phyloP scores from a whole-genome alignment of 92 coral and sea anemone species.

The Heteractis magnifica region DNA sequence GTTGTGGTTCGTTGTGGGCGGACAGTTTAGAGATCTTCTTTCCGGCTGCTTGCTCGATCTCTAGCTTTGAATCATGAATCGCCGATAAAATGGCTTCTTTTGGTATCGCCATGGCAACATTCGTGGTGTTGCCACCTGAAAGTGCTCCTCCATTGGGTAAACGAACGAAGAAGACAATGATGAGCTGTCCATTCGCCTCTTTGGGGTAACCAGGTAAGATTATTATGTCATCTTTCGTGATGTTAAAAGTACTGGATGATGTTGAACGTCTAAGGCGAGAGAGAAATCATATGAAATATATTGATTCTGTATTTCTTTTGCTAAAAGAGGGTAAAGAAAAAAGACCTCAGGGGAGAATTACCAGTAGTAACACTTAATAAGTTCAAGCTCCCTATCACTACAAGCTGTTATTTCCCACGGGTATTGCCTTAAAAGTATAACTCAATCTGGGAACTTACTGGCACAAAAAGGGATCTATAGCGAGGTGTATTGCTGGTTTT shows the following conservation, averaged over 20 bases:
- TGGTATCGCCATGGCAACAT: not conserved
- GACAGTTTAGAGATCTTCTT: conserved; percentile 9
- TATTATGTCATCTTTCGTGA: conserved; percentile 9
- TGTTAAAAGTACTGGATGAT: not conserved
- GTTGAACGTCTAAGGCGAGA: not conserved
- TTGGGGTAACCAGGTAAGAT: conserved; percentile 20
- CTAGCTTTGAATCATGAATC: not conserved
- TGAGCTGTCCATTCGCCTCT: conserved; percentile 17
- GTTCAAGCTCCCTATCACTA: not conserved
- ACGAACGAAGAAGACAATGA: conserved; percentile 16
- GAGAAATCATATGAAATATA: not conserved
- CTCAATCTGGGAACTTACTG: too few relatives aligned
- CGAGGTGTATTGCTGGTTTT: too few relatives aligned
- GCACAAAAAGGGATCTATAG: too few relatives aligned
- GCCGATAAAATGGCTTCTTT: conserved; percentile 15
- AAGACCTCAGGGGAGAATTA: too few relatives aligned
- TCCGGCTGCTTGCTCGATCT: conserved; percentile 11
- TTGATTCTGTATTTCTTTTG: too few relatives aligned
- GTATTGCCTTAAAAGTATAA: not conserved
- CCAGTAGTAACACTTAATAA: not conserved
- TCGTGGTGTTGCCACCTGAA: not conserved
- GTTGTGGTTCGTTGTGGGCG: not conserved
- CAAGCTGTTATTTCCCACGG: not conserved
- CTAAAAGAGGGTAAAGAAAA: not conserved
- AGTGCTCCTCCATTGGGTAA: not conserved